Evolutionary conservation across 2,797 vertebrate species (phyloP), one percentile per base, ranked within the genome.

Genomic region (Brachymystax lenok): DNA sequence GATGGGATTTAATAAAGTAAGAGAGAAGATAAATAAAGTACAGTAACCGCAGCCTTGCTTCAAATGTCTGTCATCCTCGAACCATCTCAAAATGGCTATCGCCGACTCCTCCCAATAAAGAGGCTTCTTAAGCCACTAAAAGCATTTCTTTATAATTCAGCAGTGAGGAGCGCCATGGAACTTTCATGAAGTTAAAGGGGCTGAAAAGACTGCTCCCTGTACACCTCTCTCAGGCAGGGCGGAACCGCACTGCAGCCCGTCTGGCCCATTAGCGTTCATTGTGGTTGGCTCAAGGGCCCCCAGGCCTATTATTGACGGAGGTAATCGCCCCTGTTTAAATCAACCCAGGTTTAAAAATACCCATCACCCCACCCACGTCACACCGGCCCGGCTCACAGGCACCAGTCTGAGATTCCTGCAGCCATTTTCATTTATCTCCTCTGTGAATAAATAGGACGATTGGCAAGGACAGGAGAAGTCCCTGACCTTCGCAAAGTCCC

Each of bases 281-380:
- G 83, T 66, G 80, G 78, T 83, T 61, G 54, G 67, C 56, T 27
- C 77, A 27, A 46, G 63, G 24, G 64, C 64, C 28, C 64, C 71
- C 73, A 19, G 70, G 71, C 77, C 81, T 80, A 73, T 81, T 82
- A 82, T 82, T 80, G 81, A 82, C 66, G 3, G 71, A 77, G 83
- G 71, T 82, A 80, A 80, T 80, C 56, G 73, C 61, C 71, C 77
- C 76, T 79, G 72, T 85, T 84, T 78, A 83, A 82, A 84, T 80
- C 77, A 75, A 6, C 52, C 54, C 69, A 46, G 73, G 71, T 73
- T 78, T 82, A 73, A 83, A 80, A 82, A 84, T 81, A 76, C 71
- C 74, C 71, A 52, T 40, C 40, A 28, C 73, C 71, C 73, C 69
- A 4, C 68, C 75, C 78, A 50, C 73, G 33, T 54, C 71, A 54